Percentiles rank a stretch among this genome's conserved stretches.
These are phyloP conservation scores for Drosophila bifasciata DNA, from an alignment of 1,140 invertebrate species.

Conservation along the genomic window DNA sequence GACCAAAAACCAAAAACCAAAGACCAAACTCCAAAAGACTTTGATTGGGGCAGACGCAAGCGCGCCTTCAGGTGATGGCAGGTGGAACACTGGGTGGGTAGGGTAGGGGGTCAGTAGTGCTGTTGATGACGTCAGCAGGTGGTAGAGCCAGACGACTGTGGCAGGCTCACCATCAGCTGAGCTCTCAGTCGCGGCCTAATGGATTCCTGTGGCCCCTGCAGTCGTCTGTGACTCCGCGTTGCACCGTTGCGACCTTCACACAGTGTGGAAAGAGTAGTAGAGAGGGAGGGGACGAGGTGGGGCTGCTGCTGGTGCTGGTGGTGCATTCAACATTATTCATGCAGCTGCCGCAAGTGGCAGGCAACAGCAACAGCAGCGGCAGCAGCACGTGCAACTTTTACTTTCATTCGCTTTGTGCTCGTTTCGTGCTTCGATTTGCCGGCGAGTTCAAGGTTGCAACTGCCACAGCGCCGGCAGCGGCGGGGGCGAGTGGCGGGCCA, in stretches of 20 bases:
- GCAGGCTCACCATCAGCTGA: conserved; percentile 66
- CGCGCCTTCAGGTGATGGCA: conserved; percentile 21
- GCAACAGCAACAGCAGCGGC: conserved; percentile 29
- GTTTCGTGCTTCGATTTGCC: conserved; percentile 68
- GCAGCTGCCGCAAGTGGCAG: conserved; percentile 67
- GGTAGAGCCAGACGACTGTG: background rate
- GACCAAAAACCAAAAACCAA: background rate
- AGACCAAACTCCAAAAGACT: background rate
- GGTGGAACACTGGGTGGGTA: conserved; percentile 9
- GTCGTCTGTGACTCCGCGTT: conserved; percentile 16
- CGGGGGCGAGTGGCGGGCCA: background rate
- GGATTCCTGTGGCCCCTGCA: conserved; percentile 46
- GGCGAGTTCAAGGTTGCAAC: conserved; percentile 72
- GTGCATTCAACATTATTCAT: conserved; percentile 70
- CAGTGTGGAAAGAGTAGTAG: no score
- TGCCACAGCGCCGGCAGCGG: conserved; percentile 2
- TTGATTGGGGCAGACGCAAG: no score
- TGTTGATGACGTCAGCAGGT: conserved; percentile 70
- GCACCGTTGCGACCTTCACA: conserved; percentile 56
- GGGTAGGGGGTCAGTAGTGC: no score
- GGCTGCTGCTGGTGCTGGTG: background rate
- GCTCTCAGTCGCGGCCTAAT: conserved; percentile 25
- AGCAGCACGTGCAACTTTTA: conserved; percentile 69
- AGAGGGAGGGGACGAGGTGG: no score
- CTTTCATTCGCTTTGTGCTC: conserved; percentile 65